Base-by-base conservation (phyloP, 2,113 vertebrate genomes). In the Serinus canaria region DNA sequence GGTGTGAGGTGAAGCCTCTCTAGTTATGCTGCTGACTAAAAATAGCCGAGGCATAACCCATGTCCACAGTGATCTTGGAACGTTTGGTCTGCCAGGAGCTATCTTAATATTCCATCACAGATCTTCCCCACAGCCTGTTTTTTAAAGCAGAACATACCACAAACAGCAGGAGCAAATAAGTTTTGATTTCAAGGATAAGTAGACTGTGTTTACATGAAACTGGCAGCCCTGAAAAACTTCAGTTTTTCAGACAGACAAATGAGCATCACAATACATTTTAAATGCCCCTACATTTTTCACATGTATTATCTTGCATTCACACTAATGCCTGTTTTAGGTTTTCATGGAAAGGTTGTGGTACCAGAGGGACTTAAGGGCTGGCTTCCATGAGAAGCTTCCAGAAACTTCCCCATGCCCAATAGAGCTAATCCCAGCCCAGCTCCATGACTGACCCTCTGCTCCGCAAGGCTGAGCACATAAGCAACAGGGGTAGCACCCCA, bases 401-500 rank as follows among this genome's bases (percentile, higher is more conserved):
- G 64, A 76, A 64, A 11, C 3, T 49, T 77, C 5, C 6, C 12
- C 6, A 2, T 31, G 52, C 19, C 55, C 7, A 3, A 13, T 6
- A 52, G n/a, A 47, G 18, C 1, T 21, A 16, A 35, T 28, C 43
- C 59, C 41, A 73, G 47, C 13, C 33, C 7, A 6, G 13, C 35
- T 43, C n/a, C 23, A 58, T 20, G 50, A 13, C 3, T 7, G 50
- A 17, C 12, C 43, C 3, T 0, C 49, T 6, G 2, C 24, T 27
- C 37, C 37, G 21, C 8, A 33, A 56, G 30, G 24, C 37, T 18
- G 7, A 87, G 25, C 47, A 10, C 11, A 21, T 39, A 46, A 28
- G 28, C 0, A 4, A 5, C 1, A 2, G 30, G 53, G 53, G 3
- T 4, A 66, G 41, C 0, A 14, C 24, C 11, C 30, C 41, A 50